phyloP scores from a whole-genome alignment of 2,888 invertebrate species.

The Helleia helle region DNA sequence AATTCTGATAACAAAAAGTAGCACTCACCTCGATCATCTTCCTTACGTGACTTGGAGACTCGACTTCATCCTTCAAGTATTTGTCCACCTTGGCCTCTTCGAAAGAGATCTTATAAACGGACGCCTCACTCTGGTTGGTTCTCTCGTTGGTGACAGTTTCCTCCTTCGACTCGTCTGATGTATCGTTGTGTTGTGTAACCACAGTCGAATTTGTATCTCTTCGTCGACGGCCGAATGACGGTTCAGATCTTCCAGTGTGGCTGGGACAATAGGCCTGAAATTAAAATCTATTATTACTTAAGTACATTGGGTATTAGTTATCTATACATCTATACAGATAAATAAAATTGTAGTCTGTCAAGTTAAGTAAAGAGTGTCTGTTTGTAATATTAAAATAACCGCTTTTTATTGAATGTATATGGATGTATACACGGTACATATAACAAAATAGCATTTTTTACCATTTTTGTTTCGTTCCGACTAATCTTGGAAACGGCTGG shows the following conservation, averaged over 20 bases:
- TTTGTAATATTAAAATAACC: no score
- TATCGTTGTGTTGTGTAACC: slow-evolving; percentile 38
- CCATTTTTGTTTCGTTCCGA: no score
- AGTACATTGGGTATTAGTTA: no score
- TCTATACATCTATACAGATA: no score
- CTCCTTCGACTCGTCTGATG: slow-evolving; percentile 37
- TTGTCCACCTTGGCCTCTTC: slow-evolving; percentile 56
- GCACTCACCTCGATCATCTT: slow-evolving; percentile 89
- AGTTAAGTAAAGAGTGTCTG: no score
- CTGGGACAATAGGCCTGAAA: slow-evolving; percentile 85
- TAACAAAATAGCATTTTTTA: no score
- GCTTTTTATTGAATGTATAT: no score
- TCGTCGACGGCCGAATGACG: slow-evolving; percentile 84
- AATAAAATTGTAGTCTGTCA: no score
- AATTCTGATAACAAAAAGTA: no score
- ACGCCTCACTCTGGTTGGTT: slow-evolving; percentile 34
- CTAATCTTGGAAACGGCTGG: no score
- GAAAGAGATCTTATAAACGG: slow-evolving; percentile 51
- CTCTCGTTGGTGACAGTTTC: slow-evolving; percentile 28
- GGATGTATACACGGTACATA: no score
- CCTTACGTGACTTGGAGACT: slow-evolving; percentile 84
- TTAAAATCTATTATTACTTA: slow-evolving; percentile 34
- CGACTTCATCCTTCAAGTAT: slow-evolving; percentile 67
- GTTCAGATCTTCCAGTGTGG: slow-evolving; percentile 86
- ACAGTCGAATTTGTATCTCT: slow-evolving; percentile 66